Evolutionary conservation across 2,113 vertebrate genomes (phyloP).

Genomic region (Ceuthmochares aereus): DNA sequence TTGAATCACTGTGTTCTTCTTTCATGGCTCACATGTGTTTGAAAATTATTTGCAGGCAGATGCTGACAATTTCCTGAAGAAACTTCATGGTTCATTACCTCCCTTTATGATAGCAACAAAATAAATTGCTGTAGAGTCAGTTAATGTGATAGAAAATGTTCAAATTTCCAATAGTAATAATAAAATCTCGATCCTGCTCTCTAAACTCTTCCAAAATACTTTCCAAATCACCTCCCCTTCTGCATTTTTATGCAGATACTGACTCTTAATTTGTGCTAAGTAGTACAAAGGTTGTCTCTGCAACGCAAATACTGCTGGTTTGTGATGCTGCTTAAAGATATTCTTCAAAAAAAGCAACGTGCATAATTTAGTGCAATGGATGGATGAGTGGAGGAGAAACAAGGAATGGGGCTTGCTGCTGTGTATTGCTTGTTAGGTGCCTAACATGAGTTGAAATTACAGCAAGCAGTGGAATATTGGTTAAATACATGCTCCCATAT

Average conservation of each 20-base stretch:
- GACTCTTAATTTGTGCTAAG: not conserved
- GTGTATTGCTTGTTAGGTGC: not conserved
- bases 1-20: conserved; percentile 47
- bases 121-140: conserved; percentile 73
- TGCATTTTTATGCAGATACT: not conserved
- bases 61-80: conserved; percentile 70
- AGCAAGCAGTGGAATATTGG: not conserved
- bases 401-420: not conserved
- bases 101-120: conserved; percentile 68
- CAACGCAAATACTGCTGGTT: not conserved
- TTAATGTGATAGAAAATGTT: conserved; percentile 68
- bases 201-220: conserved; percentile 51
- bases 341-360: not conserved
- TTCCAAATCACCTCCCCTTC: conserved; percentile 16
- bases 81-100: conserved; percentile 73
- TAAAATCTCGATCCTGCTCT: conserved; percentile 52
- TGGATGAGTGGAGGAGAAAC: not conserved
- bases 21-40: conserved; percentile 52
- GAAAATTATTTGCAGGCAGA: conserved; percentile 64
- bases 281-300: conserved; percentile 9
- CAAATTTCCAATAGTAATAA: conserved; percentile 54
- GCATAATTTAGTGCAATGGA: not conserved
- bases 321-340: conserved; percentile 15
- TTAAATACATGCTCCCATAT: not conserved
- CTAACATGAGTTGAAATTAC: not conserved